Evolutionary conservation across 2,888 invertebrate species (phyloP).

Genomic region (Agrochola lota): DNA sequence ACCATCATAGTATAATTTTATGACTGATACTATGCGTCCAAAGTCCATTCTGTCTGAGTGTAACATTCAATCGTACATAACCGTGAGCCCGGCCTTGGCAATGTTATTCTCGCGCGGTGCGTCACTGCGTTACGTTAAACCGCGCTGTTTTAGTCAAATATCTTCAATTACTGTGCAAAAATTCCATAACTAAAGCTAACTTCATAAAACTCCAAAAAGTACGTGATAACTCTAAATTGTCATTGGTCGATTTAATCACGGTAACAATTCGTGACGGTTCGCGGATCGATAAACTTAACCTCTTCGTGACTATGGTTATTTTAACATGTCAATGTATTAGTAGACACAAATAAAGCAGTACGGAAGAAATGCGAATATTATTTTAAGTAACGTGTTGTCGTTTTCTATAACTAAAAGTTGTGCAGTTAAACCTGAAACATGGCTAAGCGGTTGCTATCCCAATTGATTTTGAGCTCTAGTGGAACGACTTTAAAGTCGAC

Average conservation of each 20-base stretch:
- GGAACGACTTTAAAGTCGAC: conserved; percentile 24
- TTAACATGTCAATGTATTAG: conserved; percentile 12
- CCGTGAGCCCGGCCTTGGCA: conserved; percentile 49
- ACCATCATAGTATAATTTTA: neutral
- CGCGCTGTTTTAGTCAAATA: conserved; percentile 39
- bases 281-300: conserved; percentile 45
- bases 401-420: neutral
- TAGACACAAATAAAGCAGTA: conserved; percentile 2
- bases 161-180: conserved; percentile 31
- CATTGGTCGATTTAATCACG: conserved; percentile 16
- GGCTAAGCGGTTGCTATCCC: conserved; percentile 43
- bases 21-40: conserved; percentile 32
- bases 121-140: conserved; percentile 49
- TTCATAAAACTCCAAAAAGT: neutral
- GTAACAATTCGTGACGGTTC: conserved; percentile 24
- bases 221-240: neutral
- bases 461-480: conserved; percentile 38
- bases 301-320: conserved; percentile 29
- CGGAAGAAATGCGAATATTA: neutral
- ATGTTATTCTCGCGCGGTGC: conserved; percentile 59
- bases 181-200: conserved; percentile 3
- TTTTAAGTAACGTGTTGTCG: neutral
- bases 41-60: conserved; percentile 31
- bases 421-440: conserved; percentile 18
- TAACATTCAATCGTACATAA: conserved; percentile 29